Evolutionary conservation across 2,888 invertebrate species (phyloP), one percentile per base, ranked within the genome.

Genomic region (Oxytorus armatus): DNA sequence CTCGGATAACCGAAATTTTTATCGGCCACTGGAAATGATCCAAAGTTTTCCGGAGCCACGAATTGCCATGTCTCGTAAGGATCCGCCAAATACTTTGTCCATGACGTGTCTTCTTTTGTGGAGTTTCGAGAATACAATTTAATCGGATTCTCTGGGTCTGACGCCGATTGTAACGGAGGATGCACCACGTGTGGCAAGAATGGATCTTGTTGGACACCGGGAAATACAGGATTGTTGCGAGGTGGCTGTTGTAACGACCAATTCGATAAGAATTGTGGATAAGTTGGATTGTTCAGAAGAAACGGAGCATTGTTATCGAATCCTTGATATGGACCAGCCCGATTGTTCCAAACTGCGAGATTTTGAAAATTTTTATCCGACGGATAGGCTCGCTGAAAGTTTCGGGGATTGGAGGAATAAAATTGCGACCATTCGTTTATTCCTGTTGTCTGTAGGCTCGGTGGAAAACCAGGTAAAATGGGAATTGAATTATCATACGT

Each of bases 121-220:
- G 33, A 63, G 29, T 77, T 77, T 18, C 18, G 29, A 10, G 57
- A 11, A 44, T 65, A 57, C 51, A 51, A 39, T 18, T 51, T 11
- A 0, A 63, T 1, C 1, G 73, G 57, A 7, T 55, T 23, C 21
- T 68, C 61, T 16, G 29, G 3, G 21, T 51, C n/a, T 63, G 73
- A 33, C 14, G 53, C 80, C 77, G n/a, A n/a, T n/a, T n/a, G n/a
- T n/a, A n/a, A 80, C 21, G 73, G 66, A 16, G 61, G 49, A 59
- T 77, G 65, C 8, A 16, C 16, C 4, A 16, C 14, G 2, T 47
- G 42, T 29, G 73, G 55, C 49, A 68, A 39, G 14, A 47, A 49
- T 25, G 59, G 65, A 25, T 70, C 18, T 47, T 53, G 72, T 14
- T 33, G 14, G 8, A 25, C 25, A 23, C 21, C 33, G 10, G n/a